Evolutionary conservation across 2,797 vertebrate genomes (phyloP).

Genomic region (Pantherophis vulpinus): DNA sequence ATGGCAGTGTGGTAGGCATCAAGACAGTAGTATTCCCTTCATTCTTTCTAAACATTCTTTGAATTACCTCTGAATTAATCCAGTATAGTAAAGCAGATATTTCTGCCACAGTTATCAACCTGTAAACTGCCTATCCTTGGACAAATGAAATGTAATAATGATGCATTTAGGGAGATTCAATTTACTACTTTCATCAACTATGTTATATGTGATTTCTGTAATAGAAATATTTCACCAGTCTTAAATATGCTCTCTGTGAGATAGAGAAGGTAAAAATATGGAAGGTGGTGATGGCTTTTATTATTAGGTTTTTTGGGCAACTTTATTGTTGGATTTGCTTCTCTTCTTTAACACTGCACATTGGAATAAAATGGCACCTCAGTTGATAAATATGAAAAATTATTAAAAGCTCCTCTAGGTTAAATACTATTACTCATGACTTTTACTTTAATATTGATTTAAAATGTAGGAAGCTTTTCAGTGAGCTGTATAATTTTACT

Average conservation of each 20-base stretch:
- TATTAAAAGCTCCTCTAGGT: constrained; percentile 10
- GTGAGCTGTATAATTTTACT: neutral
- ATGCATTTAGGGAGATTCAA: neutral
- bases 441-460: neutral
- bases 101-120: neutral
- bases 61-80: too few relatives aligned
- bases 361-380: neutral
- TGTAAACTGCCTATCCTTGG: neutral
- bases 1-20: too few relatives aligned
- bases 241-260: neutral
- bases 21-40: too few relatives aligned
- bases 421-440: constrained; percentile 14
- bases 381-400: constrained; percentile 6
- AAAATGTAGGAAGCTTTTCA: neutral
- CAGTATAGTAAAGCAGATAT: neutral
- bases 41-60: too few relatives aligned
- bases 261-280: neutral
- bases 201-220: neutral
- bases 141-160: neutral
- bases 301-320: neutral
- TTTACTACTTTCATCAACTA: neutral
- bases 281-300: neutral
- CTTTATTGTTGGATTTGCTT: neutral
- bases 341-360: constrained; percentile 8
- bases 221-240: neutral